Conservation (phyloP, 2,113 vertebrate genomes). For the Leptodactylus fuscus region DNA sequence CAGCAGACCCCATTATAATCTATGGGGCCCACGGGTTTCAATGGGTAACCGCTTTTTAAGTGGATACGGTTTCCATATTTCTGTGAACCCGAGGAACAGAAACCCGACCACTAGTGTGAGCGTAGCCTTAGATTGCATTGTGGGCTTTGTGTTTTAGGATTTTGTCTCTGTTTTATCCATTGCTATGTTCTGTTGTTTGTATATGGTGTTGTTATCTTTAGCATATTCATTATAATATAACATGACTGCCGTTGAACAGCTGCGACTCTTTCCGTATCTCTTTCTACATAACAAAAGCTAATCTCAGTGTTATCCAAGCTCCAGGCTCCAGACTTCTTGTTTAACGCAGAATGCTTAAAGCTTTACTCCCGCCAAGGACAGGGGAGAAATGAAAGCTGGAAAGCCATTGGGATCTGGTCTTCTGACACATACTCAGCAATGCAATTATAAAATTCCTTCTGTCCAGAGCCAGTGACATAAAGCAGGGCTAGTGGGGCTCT, state of each 20-base stretch:
- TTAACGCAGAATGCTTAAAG: slow-evolving; percentile 41
- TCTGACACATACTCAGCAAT: slow-evolving; percentile 46
- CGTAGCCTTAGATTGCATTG: too few relatives aligned
- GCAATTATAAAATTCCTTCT: slow-evolving; percentile 58
- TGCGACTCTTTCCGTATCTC: slow-evolving; percentile 39
- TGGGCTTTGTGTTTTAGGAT: neutral
- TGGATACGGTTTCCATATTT: too few relatives aligned
- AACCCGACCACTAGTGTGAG: too few relatives aligned
- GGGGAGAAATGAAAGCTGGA: slow-evolving; percentile 50
- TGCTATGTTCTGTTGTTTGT: neutral
- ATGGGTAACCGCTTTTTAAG: too few relatives aligned
- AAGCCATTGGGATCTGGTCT: slow-evolving; percentile 47
- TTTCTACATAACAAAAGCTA: slow-evolving; percentile 32
- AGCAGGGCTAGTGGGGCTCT: slow-evolving; percentile 25
- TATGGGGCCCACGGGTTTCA: too few relatives aligned
- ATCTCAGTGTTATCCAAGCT: slow-evolving; percentile 47
- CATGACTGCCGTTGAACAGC: slow-evolving; percentile 30
- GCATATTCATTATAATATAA: slow-evolving; percentile 21
- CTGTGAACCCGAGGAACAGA: too few relatives aligned
- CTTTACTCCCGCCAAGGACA: slow-evolving; percentile 30
- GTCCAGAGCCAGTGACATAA: slow-evolving; percentile 51
- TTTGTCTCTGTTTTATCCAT: neutral
- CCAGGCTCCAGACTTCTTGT: slow-evolving; percentile 42
- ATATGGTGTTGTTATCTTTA: neutral
- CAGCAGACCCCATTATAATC: too few relatives aligned